phyloP scores from a whole-genome alignment of 2,113 vertebrate genomes.

The Oriolus oriolus region DNA sequence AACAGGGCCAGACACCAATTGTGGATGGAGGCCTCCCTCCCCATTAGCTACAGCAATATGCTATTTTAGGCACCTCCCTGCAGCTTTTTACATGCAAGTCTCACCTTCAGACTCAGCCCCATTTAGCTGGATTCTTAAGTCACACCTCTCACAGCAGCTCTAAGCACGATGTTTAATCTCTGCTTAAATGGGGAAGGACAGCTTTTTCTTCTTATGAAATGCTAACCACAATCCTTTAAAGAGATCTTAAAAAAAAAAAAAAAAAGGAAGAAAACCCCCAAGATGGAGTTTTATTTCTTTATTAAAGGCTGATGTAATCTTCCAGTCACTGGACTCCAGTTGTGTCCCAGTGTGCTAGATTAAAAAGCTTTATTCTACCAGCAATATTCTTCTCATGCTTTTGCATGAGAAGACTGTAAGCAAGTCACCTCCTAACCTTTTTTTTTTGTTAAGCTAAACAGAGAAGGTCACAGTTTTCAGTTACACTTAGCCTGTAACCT shows the following conservation, averaged over 20 bases:
- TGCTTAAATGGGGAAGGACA: not conserved
- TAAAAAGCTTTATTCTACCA: not conserved
- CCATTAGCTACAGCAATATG: not conserved
- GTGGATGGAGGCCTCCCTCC: not conserved
- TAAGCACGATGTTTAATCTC: not conserved
- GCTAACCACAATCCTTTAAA: not conserved
- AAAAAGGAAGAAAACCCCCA: not conserved
- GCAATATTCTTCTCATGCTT: not conserved
- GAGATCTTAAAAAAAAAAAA: not conserved
- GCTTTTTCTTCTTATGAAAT: not conserved
- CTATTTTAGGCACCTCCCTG: not conserved
- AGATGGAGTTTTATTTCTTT: not conserved
- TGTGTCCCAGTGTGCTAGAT: not conserved
- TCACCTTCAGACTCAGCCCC: not conserved
- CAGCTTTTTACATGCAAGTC: not conserved
- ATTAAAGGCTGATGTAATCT: not conserved
- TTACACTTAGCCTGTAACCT: conserved; percentile 58
- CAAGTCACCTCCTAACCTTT: not conserved
- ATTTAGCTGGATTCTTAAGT: not conserved
- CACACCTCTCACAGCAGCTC: not conserved
- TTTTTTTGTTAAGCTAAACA: conserved; percentile 30
- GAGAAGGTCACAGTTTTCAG: conserved; percentile 52
- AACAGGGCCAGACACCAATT: fast-evolving
- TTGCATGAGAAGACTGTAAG: conserved; percentile 1
- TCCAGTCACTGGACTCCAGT: not conserved